Evolutionary conservation across 1,140 invertebrate species (phyloP).

Genomic region (Hypsibius dujardini): DNA sequence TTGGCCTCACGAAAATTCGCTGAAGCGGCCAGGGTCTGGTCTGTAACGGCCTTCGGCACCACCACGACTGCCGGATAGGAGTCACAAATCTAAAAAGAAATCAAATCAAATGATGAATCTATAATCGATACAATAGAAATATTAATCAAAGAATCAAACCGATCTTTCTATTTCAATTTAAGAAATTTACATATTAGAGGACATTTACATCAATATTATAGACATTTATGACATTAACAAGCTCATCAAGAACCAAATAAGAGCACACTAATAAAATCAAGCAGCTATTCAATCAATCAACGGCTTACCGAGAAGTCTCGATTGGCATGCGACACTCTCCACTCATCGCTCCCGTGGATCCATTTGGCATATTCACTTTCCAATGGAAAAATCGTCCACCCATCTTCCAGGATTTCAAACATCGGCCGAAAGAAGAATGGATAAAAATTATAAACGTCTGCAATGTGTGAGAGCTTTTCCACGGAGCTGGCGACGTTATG

Average conservation of each 20-base stretch:
- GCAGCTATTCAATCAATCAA: too few species aligned
- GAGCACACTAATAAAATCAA: too few species aligned
- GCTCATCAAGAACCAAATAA: too few species aligned
- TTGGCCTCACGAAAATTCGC: constrained; percentile 75
- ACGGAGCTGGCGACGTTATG: constrained; percentile 64
- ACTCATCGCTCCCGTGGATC: constrained; percentile 57
- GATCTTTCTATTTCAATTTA: too few species aligned
- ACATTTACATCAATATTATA: too few species aligned
- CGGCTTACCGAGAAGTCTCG: constrained; percentile 53
- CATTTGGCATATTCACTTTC: constrained; percentile 74
- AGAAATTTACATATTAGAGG: too few species aligned
- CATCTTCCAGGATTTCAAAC: constrained; percentile 78
- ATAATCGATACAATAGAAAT: too few species aligned
- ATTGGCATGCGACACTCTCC: constrained; percentile 80
- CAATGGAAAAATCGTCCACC: constrained; percentile 66
- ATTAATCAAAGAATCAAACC: too few species aligned
- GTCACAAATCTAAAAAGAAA: constrained; percentile 48
- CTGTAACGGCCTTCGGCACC: constrained; percentile 77
- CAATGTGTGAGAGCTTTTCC: constrained; percentile 65
- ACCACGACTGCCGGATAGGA: constrained; percentile 67
- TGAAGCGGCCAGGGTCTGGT: constrained; percentile 63
- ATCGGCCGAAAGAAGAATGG: constrained; percentile 85
- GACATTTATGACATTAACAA: too few species aligned
- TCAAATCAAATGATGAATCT: too few species aligned
- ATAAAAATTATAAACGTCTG: constrained; percentile 45